Conservation (phyloP, 1,140 invertebrate genomes). For the Brachionus paranguensis region DNA sequence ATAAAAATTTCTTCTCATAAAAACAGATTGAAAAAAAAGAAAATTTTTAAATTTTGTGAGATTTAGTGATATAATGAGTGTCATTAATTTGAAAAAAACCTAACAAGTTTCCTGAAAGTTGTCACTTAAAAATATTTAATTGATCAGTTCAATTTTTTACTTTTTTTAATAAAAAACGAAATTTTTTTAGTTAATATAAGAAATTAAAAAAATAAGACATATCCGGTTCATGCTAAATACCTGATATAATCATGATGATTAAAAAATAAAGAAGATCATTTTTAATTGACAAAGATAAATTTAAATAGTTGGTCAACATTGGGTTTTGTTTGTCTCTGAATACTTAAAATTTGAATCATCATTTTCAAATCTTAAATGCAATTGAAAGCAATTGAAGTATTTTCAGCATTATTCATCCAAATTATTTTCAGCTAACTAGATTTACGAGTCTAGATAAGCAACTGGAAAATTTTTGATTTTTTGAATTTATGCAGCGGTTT, state of each 20-base stretch:
- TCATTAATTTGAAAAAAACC: too few species aligned
- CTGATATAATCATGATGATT: not conserved
- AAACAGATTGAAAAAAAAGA: too few species aligned
- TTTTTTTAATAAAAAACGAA: too few species aligned
- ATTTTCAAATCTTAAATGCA: not conserved
- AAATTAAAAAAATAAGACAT: not conserved
- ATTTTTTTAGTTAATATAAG: too few species aligned
- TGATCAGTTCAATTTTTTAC: not conserved
- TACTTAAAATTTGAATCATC: not conserved
- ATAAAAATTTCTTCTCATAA: too few species aligned
- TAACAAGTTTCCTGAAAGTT: too few species aligned
- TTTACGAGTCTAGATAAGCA: not conserved
- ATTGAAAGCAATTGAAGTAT: not conserved
- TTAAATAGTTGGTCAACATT: not conserved
- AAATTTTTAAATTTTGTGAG: too few species aligned
- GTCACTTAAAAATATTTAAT: too few species aligned
- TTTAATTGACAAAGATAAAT: too few species aligned
- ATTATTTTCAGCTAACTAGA: not conserved
- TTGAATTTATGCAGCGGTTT: not conserved
- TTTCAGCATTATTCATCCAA: not conserved
- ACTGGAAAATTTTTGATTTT: not conserved
- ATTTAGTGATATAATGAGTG: too few species aligned
- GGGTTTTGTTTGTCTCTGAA: not conserved
- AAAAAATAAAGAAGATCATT: not conserved
- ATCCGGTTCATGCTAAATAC: not conserved